Evolutionary conservation across 2,113 vertebrate genomes (phyloP).

Genomic region (Naja naja): DNA sequence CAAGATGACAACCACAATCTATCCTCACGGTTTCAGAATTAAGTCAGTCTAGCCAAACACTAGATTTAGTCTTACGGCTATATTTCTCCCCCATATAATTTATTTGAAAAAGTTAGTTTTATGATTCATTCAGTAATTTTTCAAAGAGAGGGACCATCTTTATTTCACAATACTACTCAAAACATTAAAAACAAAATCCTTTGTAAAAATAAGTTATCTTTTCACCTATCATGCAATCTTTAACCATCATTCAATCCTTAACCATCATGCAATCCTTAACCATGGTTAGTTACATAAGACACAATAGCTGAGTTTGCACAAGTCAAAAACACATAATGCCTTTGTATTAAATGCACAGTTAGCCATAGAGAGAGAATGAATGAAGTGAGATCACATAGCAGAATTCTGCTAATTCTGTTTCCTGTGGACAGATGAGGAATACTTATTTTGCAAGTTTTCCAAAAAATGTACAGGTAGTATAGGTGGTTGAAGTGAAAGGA

Average conservation of each 20-base stretch:
- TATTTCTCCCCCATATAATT: neutral
- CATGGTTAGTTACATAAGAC: neutral
- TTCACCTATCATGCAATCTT: neutral
- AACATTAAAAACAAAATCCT: neutral
- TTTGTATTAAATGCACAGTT: neutral
- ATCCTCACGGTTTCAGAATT: conserved; percentile 18
- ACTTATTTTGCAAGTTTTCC: neutral
- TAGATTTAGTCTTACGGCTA: conserved; percentile 27
- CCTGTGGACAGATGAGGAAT: neutral
- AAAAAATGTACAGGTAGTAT: neutral
- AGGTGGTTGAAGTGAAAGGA: neutral
- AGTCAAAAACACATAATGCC: neutral
- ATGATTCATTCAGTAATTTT: neutral
- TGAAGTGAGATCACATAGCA: neutral
- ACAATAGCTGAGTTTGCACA: neutral
- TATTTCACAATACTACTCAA: neutral
- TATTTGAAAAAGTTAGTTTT: neutral
- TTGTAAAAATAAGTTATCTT: neutral
- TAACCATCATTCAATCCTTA: neutral
- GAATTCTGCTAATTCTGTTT: neutral
- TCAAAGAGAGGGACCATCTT: neutral
- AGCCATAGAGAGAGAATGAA: neutral
- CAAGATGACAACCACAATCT: conserved; percentile 36
- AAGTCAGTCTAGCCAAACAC: conserved; percentile 22
- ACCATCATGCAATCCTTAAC: neutral